phyloP scores from a whole-genome alignment of 1,140 invertebrate species.

The Pteromalus puparum region DNA sequence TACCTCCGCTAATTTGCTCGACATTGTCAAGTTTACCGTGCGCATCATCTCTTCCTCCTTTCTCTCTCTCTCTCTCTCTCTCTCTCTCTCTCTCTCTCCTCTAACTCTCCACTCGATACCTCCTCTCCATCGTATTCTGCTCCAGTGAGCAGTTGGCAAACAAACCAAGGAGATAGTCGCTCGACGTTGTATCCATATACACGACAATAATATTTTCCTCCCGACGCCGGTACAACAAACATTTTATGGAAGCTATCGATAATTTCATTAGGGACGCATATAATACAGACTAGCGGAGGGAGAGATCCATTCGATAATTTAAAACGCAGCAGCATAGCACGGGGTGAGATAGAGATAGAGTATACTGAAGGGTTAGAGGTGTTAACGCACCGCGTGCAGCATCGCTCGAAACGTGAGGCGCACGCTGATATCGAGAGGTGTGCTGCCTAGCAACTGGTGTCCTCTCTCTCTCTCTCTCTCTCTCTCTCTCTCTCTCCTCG shows the following conservation, averaged over 20 bases:
- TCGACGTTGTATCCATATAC: neutral
- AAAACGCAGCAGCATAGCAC: neutral
- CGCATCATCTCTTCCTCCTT: neutral
- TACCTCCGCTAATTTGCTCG: slow-evolving; percentile 55
- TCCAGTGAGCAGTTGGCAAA: slow-evolving; percentile 54
- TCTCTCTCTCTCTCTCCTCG: too few species aligned
- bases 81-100: neutral
- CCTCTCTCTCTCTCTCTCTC: too few species aligned
- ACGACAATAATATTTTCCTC: neutral
- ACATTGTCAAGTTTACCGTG: slow-evolving; percentile 53
- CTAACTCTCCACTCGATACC: too few species aligned
- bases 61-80: too few species aligned
- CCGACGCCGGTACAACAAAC: neutral
- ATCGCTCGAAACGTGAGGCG: slow-evolving; percentile 64
- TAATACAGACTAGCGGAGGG: too few species aligned
- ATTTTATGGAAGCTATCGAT: neutral
- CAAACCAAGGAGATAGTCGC: slow-evolving; percentile 10
- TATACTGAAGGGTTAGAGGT: slow-evolving; percentile 52
- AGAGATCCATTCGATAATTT: neutral
- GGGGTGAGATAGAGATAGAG: neutral
- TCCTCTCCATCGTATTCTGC: neutral
- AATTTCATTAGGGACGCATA: neutral
- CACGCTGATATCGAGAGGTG: slow-evolving; percentile 65
- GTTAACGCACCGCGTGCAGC: slow-evolving; percentile 51
- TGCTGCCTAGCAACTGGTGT: slow-evolving; percentile 74